These are phyloP conservation scores for Pantherophis vulpinus DNA, from an alignment of 2,797 vertebrate genomes.

Conservation along the genomic window DNA sequence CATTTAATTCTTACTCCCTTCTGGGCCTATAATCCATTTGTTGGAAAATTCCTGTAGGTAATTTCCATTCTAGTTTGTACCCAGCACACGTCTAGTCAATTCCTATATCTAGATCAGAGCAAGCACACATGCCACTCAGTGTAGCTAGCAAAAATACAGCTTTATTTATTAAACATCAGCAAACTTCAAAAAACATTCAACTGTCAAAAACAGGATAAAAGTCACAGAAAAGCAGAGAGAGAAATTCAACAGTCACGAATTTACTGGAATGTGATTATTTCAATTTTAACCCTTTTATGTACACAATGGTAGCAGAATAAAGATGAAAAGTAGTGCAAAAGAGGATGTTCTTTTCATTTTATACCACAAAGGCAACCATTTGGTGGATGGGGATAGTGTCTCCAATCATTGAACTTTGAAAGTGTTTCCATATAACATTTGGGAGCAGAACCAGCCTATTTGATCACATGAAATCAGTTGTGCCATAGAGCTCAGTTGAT, in stretches of 20 bases:
- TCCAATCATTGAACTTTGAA: not conserved
- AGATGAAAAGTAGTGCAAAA: not conserved
- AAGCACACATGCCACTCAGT: not conserved
- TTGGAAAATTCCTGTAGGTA: not conserved
- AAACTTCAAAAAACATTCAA: not conserved
- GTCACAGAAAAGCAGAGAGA: not conserved
- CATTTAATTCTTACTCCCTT: not conserved
- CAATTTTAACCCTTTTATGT: not conserved
- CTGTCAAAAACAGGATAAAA: not conserved
- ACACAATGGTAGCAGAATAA: not conserved
- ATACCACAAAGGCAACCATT: not conserved
- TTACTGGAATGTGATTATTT: not conserved
- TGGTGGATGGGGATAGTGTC: not conserved
- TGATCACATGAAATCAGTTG: not conserved
- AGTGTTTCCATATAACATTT: not conserved
- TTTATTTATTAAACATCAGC: not conserved
- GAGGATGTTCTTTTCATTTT: not conserved
- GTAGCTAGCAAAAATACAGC: not conserved
- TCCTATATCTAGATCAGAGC: not conserved
- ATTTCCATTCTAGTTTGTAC: not conserved
- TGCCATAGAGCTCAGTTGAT: not conserved
- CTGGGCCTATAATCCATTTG: not conserved
- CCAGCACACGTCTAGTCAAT: not conserved
- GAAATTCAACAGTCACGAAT: not conserved
- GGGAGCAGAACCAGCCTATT: not conserved